phyloP scores from a whole-genome alignment of 53 echinoderm and acorn worm species.

The Paracentrotus lividus region DNA sequence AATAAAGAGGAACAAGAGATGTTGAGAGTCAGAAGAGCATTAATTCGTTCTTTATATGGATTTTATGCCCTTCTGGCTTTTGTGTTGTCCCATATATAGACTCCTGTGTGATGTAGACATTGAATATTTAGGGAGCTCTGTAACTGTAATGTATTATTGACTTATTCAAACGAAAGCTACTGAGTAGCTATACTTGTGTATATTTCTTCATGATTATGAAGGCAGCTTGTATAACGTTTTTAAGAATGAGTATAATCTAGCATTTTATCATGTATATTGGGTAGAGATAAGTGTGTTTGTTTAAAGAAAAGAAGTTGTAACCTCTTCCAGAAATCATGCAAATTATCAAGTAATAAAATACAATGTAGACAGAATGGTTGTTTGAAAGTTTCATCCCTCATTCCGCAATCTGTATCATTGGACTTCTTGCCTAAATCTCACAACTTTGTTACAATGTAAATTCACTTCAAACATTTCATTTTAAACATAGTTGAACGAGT shows the following conservation, averaged over 20 bases:
- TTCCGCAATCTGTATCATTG: no score
- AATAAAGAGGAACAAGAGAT: no score
- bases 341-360: constrained; percentile 68
- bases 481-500: no score
- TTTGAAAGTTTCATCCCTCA: not conserved
- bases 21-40: no score
- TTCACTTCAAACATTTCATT: no score
- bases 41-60: no score
- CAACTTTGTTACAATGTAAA: no score
- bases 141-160: not conserved
- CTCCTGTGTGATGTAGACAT: no score
- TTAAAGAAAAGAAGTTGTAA: constrained; percentile 45
- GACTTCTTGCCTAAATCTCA: no score
- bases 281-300: constrained; percentile 64
- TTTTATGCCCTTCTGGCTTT: no score
- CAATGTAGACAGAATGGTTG: constrained; percentile 29
- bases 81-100: no score
- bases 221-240: constrained; percentile 40
- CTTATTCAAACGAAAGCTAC: constrained; percentile 30
- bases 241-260: constrained; percentile 30
- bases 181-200: constrained; percentile 59
- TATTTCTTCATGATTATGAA: constrained; percentile 17
- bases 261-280: constrained; percentile 68
- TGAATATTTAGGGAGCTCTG: not conserved
- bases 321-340: constrained; percentile 70